These are phyloP conservation scores for Phyllotis vaccarum DNA, from an alignment of 2,797 vertebrate species.

Conservation along the genomic window DNA sequence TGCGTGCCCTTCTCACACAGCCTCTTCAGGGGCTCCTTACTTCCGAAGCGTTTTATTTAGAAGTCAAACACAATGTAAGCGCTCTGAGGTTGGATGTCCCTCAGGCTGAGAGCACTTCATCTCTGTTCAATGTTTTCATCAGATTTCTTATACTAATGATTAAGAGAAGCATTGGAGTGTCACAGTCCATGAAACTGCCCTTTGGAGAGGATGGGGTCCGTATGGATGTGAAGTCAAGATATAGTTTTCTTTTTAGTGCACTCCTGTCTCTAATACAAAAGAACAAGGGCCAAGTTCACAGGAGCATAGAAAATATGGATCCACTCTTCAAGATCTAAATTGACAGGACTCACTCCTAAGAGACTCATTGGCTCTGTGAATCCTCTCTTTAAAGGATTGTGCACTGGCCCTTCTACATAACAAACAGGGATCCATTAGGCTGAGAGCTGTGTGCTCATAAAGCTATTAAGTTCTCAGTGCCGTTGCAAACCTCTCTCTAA, in stretches of 20 bases:
- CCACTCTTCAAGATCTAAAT: not conserved
- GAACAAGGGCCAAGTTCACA: not conserved
- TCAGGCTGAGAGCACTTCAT: constrained; percentile 24
- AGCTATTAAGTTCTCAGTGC: not conserved
- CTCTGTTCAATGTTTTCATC: constrained; percentile 53
- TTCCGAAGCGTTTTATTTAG: constrained; percentile 64
- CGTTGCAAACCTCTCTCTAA: not conserved
- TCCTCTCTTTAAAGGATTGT: not conserved
- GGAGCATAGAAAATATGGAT: not conserved
- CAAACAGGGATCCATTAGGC: not conserved
- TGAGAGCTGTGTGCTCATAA: not conserved
- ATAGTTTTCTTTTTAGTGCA: not conserved
- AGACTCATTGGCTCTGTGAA: not conserved
- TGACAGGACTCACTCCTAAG: not conserved
- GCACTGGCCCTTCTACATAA: not conserved
- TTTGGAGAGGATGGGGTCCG: not conserved
- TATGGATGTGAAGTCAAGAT: not conserved
- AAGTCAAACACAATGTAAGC: constrained; percentile 58
- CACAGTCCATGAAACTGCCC: not conserved
- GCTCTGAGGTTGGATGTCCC: constrained; percentile 7
- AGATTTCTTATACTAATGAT: constrained; percentile 22
- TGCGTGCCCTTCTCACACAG: not conserved
- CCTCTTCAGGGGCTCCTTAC: constrained; percentile 12
- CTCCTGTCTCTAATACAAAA: constrained; percentile 14
- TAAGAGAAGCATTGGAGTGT: not conserved